Conservation (phyloP, 2,888 invertebrate species). For the Brachylomia viminalis region DNA sequence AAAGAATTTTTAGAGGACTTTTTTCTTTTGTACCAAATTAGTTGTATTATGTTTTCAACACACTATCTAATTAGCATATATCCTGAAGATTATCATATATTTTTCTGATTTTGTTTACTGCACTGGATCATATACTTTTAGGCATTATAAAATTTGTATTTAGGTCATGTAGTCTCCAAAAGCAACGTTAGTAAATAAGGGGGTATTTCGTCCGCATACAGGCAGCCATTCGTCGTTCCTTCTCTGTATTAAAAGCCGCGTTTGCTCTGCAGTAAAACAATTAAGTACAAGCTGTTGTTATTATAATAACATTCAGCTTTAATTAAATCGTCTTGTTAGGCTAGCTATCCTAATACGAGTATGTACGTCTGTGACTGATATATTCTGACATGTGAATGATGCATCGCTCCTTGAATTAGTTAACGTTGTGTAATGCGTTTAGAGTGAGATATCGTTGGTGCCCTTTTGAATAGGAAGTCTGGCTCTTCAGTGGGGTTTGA, state of each 20-base stretch:
- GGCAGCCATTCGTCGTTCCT: not conserved
- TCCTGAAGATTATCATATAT: too few relatives aligned
- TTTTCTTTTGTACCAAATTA: too few relatives aligned
- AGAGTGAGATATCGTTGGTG: constrained; percentile 20
- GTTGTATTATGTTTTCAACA: too few relatives aligned
- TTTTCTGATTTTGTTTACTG: too few relatives aligned
- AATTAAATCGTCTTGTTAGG: constrained; percentile 51
- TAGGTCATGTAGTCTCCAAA: too few relatives aligned
- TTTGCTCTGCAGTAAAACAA: not conserved
- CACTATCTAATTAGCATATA: too few relatives aligned
- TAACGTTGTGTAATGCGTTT: constrained; percentile 20
- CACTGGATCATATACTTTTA: too few relatives aligned
- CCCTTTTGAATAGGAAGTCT: not conserved
- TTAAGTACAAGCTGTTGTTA: not conserved
- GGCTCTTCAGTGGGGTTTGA: not conserved
- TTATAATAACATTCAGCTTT: constrained; percentile 19
- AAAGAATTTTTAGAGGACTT: too few relatives aligned
- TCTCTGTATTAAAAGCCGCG: not conserved
- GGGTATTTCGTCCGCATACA: not conserved
- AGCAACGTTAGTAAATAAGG: not conserved
- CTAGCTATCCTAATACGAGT: constrained; percentile 2
- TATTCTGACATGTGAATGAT: constrained; percentile 53
- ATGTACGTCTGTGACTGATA: constrained; percentile 54
- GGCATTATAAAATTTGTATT: too few relatives aligned
- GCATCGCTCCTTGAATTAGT: constrained; percentile 50